Percentiles rank a stretch among this genome's conserved stretches.
phyloP scores from a whole-genome alignment of 1,140 invertebrate genomes.

The Brachionus angularis region DNA sequence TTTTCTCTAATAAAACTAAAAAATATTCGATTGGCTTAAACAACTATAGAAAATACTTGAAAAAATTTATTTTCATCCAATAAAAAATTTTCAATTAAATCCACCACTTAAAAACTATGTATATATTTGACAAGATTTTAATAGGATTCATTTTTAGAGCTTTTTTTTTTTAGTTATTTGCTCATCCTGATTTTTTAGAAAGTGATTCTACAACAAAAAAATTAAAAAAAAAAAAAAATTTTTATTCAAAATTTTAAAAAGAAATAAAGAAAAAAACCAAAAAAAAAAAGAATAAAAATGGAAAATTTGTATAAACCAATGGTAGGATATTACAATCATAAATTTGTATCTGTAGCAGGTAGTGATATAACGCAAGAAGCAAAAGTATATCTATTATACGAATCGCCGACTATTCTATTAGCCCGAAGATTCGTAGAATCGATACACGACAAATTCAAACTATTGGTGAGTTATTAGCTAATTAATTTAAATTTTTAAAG shows the following conservation, averaged over 20 bases:
- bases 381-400: conserved; percentile 26
- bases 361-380: conserved; percentile 28
- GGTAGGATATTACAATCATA: background rate
- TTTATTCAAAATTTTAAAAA: too few relatives aligned
- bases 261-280: too few relatives aligned
- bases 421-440: background rate
- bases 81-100: conserved; percentile 15
- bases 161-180: conserved; percentile 5
- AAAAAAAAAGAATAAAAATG: too few relatives aligned
- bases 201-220: background rate
- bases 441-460: background rate
- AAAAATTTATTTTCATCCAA: conserved; percentile 25
- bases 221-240: conserved; percentile 12
- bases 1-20: background rate
- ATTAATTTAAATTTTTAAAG: background rate
- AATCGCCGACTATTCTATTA: background rate
- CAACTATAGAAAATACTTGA: background rate
- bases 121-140: too few relatives aligned
- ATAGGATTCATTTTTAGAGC: background rate
- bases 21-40: conserved; percentile 7
- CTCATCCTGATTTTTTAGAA: conserved; percentile 39
- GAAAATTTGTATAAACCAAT: conserved; percentile 23
- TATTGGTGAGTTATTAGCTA: background rate
- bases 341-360: conserved; percentile 21
- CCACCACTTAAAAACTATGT: too few relatives aligned